These are phyloP conservation scores for Lamellibrachia satsuma DNA, from an alignment of 2,888 invertebrate species.

Conservation along the genomic window DNA sequence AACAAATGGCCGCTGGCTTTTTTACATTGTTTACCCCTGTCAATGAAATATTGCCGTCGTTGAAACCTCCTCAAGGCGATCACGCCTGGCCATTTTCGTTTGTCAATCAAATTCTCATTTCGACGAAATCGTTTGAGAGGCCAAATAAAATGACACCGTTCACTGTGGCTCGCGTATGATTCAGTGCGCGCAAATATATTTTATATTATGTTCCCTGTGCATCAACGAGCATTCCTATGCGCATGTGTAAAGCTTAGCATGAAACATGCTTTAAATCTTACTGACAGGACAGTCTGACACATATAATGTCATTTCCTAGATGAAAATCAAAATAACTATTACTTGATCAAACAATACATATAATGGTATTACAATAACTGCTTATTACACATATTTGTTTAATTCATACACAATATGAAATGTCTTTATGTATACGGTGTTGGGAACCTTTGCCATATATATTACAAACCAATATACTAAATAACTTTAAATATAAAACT, in stretches of 20 bases:
- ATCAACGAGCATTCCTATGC: too few relatives aligned
- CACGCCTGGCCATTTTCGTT: conserved; percentile 8
- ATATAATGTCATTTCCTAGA: too few relatives aligned
- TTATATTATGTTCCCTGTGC: background rate
- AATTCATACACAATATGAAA: background rate
- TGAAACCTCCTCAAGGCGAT: background rate
- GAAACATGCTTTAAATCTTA: too few relatives aligned
- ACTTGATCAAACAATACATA: background rate
- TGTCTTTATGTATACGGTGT: background rate
- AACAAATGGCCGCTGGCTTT: conserved; percentile 11
- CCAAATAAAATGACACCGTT: background rate
- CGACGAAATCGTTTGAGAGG: background rate
- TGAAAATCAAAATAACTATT: background rate
- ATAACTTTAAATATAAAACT: background rate
- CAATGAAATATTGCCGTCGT: conserved; percentile 4
- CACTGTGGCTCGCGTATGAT: background rate
- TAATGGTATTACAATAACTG: background rate
- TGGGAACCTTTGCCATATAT: background rate
- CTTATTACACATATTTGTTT: background rate
- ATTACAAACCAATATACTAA: background rate
- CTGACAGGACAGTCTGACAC: too few relatives aligned
- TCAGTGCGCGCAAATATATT: background rate
- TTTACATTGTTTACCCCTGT: conserved; percentile 3
- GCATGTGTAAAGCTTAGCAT: too few relatives aligned
- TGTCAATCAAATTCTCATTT: background rate